These are phyloP conservation scores for Metellina segmentata DNA, from an alignment of 2,888 invertebrate genomes.

Conservation along the genomic window DNA sequence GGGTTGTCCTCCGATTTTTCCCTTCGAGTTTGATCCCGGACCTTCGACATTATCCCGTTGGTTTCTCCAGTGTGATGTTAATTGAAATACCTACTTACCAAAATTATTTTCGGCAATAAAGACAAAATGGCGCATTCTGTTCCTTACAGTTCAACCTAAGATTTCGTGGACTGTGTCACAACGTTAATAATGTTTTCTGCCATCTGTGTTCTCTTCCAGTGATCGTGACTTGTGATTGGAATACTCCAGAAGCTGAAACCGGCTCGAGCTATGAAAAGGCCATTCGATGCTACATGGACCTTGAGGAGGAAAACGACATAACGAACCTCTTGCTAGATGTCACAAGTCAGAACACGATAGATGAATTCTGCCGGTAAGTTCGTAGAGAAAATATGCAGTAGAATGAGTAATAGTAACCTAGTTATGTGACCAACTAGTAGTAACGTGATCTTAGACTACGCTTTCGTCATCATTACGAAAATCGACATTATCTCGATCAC, in stretches of 20 bases:
- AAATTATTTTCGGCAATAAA: too few relatives aligned
- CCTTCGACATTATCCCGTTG: too few relatives aligned
- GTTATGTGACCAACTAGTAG: neutral
- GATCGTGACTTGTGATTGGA: neutral
- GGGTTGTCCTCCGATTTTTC: too few relatives aligned
- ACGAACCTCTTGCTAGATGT: slow-evolving; percentile 52
- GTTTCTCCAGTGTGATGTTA: too few relatives aligned
- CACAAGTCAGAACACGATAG: slow-evolving; percentile 32
- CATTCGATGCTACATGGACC: slow-evolving; percentile 34
- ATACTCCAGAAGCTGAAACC: neutral
- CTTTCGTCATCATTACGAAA: too few relatives aligned
- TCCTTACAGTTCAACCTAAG: too few relatives aligned
- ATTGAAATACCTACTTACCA: too few relatives aligned
- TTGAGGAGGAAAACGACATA: slow-evolving; percentile 40
- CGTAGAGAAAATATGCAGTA: neutral
- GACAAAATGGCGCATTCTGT: too few relatives aligned
- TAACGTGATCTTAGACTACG: neutral
- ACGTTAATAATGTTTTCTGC: too few relatives aligned
- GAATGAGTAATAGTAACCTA: neutral
- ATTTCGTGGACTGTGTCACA: too few relatives aligned
- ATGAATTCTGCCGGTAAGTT: slow-evolving; percentile 57
- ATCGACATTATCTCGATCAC: too few relatives aligned
- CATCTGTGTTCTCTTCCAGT: neutral
- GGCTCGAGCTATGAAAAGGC: neutral
- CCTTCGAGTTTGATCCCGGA: too few relatives aligned